These are phyloP conservation scores for Avahi laniger DNA, from an alignment of 2,797 vertebrate genomes.

Conservation along the genomic window DNA sequence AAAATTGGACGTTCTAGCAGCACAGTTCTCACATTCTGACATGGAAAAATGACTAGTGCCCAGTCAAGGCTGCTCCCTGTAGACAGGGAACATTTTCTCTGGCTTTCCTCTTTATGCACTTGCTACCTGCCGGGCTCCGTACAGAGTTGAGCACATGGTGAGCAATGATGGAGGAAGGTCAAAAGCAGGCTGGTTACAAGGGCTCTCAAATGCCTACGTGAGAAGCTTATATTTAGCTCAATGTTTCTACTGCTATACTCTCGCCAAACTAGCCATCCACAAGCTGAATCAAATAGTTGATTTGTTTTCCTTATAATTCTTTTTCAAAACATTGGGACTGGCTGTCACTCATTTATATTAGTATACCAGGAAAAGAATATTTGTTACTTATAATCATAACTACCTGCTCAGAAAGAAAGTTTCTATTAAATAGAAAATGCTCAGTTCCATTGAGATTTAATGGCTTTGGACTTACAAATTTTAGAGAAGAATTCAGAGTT, in stretches of 20 bases:
- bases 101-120: neutral
- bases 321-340: neutral
- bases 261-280: neutral
- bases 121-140: neutral
- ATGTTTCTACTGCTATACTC: neutral
- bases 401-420: neutral
- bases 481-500: neutral
- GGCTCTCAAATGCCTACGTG: neutral
- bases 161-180: neutral
- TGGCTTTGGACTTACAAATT: neutral
- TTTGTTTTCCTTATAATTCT: neutral
- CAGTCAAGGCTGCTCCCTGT: neutral
- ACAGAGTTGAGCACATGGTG: neutral
- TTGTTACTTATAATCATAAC: neutral
- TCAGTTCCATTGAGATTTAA: neutral
- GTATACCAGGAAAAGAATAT: neutral
- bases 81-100: neutral
- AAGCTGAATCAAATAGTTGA: neutral
- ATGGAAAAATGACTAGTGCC: neutral
- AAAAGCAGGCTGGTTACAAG: neutral
- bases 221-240: neutral
- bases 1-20: neutral
- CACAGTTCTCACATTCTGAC: neutral
- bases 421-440: neutral
- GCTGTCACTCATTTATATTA: neutral